Conservation (phyloP, 2,113 vertebrate species). For the Syrmaticus mikado region DNA sequence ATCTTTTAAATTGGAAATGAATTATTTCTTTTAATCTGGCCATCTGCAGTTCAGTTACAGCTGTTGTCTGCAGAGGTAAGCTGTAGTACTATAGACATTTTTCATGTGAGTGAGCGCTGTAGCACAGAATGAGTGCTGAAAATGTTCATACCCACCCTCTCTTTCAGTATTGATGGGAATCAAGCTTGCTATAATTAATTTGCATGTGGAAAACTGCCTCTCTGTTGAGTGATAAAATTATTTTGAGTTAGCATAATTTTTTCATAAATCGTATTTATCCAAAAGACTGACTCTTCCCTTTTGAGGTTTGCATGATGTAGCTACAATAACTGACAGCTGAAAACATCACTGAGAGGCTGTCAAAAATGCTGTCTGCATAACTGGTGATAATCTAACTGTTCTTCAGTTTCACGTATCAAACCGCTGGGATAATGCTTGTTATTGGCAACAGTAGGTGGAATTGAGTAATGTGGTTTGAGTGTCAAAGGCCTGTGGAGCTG, state of each 20-base stretch:
- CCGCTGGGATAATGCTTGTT: background rate
- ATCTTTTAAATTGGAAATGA: background rate
- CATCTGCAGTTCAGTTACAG: background rate
- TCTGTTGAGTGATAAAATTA: conserved; percentile 1
- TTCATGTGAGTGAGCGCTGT: background rate
- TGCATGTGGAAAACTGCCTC: background rate
- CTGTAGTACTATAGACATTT: background rate
- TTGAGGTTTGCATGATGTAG: background rate
- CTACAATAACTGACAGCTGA: conserved; percentile 31
- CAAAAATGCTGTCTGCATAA: conserved; percentile 28
- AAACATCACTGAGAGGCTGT: conserved; percentile 8
- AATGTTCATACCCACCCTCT: background rate
- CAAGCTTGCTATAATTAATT: background rate
- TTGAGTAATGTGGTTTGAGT: background rate
- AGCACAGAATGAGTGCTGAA: background rate
- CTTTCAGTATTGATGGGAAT: background rate
- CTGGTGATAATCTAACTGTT: conserved; percentile 34
- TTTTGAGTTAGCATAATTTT: background rate
- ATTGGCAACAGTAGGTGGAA: conserved; percentile 17
- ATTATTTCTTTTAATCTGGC: conserved; percentile 1
- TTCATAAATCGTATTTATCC: background rate
- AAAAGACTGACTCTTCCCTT: conserved; percentile 2
- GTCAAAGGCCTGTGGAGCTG: background rate
- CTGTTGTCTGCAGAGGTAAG: background rate
- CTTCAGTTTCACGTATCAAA: conserved; percentile 18